Evolutionary conservation across 2,797 vertebrate species (phyloP).

Genomic region (Harpagifer antarcticus): DNA sequence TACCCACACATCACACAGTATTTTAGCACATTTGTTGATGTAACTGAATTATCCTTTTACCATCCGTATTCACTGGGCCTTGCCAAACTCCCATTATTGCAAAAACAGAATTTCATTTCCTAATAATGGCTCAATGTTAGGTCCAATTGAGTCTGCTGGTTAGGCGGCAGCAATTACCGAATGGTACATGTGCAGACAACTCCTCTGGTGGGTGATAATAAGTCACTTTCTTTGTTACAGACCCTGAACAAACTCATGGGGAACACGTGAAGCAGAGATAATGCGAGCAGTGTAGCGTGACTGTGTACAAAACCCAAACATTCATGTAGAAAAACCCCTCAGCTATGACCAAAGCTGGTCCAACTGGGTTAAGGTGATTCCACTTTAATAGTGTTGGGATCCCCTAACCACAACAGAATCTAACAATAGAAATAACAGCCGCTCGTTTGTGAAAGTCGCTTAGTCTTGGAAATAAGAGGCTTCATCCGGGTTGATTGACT

Average conservation of each 20-base stretch:
- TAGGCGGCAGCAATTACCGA: conserved; percentile 79
- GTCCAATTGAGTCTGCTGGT: conserved; percentile 81
- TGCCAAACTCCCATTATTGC: conserved; percentile 76
- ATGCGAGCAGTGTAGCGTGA: conserved; percentile 74
- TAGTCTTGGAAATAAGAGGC: conserved; percentile 45
- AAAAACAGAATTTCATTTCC: conserved; percentile 84
- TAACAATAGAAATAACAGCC: conserved; percentile 67
- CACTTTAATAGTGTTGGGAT: conserved; percentile 68
- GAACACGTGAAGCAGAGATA: conserved; percentile 79
- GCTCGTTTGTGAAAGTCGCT: conserved; percentile 65
- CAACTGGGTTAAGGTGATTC: conserved; percentile 77
- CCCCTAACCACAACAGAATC: conserved; percentile 51
- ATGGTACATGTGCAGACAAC: conserved; percentile 83
- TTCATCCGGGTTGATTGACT: conserved; percentile 45
- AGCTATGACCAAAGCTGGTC: conserved; percentile 74
- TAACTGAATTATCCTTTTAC: conserved; percentile 52
- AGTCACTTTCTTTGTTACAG: conserved; percentile 84
- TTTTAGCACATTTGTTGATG: conserved; percentile 21
- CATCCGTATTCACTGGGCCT: conserved; percentile 65
- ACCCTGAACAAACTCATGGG: conserved; percentile 79
- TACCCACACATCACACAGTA: neutral
- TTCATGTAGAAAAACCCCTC: conserved; percentile 74
- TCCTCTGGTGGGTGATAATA: conserved; percentile 83
- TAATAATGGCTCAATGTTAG: conserved; percentile 81
- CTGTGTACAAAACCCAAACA: conserved; percentile 78